Base-by-base conservation (phyloP, 2,797 vertebrate genomes). In the Cuniculus paca region DNA sequence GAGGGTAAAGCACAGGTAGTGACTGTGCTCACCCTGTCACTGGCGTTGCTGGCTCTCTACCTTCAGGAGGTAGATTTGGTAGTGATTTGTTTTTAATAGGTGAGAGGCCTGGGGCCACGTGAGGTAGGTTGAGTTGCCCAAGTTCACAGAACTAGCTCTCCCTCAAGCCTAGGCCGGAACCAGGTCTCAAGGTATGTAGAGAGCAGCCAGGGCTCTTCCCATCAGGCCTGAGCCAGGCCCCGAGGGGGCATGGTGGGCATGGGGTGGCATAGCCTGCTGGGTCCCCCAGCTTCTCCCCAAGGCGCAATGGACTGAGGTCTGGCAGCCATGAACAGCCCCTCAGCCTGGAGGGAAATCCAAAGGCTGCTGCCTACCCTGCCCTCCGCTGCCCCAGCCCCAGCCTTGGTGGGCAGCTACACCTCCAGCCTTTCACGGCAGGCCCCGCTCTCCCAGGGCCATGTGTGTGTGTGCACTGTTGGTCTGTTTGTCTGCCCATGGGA, bases 361-460 rank as follows among this genome's bases (percentile, higher is more conserved):
- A 34, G 17, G 1, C 19, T 1, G 1, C 61, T 63, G 56, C 7
- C 48, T 45, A 5, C 10, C 31, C 39, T 10, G 4, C 31, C 39
- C 17, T 22, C 14, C 20, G 2, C 39, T 2, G 8, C 17, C 56
- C 39, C 4, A 34, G 9, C 14, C 12, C 50, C 39, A 36, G 45
- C 45, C 78, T 90, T 22, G 34, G 16, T 6, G 39, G 58, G 31
- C 36, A 87, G 63, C 77, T 82, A 39, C 24, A 80, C n/a, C 36
- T 63, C 20, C 16, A 70, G 80, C 19, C 45, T 80, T 79, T 56
- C n/a, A 0, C 1, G 63, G 63, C 60, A 45, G 45, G 19, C 63
- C 56, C 20, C 26, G 63, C 31, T 78, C 87, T 77, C 36, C 54
- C 50, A 95, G 58, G 87, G 54, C 22, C n/a, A n/a, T n/a, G n/a